A percentile compares a stretch with the other conserved stretches of the same genome.
phyloP scores from a whole-genome alignment of 2,797 vertebrate genomes.

The Danio jaintianensis region DNA sequence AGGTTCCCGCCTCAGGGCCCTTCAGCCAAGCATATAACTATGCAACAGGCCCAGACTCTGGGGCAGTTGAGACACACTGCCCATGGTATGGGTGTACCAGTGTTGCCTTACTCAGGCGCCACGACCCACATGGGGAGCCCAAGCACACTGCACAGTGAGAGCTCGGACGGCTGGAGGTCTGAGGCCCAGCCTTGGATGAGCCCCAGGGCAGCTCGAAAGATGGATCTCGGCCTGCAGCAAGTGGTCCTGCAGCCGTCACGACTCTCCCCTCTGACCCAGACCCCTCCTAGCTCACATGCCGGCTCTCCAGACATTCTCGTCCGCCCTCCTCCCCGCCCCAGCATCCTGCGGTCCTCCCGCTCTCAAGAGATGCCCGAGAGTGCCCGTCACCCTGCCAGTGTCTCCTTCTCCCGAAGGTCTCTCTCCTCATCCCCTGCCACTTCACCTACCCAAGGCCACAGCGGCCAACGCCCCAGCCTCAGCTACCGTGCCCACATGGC shows the following conservation, averaged over 20 bases:
- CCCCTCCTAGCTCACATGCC: conserved; percentile 94
- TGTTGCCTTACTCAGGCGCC: conserved; percentile 99
- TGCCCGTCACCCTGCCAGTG: conserved; percentile 88
- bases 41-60: conserved; percentile 96
- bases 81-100: conserved; percentile 98
- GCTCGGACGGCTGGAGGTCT: conserved; percentile 88
- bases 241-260: conserved; percentile 98
- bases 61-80: conserved; percentile 99
- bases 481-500: conserved; percentile 88
- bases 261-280: conserved; percentile 97
- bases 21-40: conserved; percentile 94
- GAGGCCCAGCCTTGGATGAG: conserved; percentile 94
- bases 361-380: conserved; percentile 92
- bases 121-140: conserved; percentile 90
- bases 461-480: conserved; percentile 79
- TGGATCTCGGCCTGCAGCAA: conserved; percentile 95
- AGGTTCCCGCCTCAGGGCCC: conserved; percentile 81
- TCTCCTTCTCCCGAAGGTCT: conserved; percentile 94
- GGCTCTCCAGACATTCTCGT: conserved; percentile 95
- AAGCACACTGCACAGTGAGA: conserved; percentile 95
- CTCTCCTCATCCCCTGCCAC: conserved; percentile 82
- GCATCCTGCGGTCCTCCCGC: conserved; percentile 90
- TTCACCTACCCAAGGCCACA: conserved; percentile 89
- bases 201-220: conserved; percentile 91
- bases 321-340: conserved; percentile 90